A percentile compares a stretch with the other conserved stretches of the same genome.
phyloP scores from a whole-genome alignment of 2,797 vertebrate genomes.

The Pipistrellus pipistrellus region DNA sequence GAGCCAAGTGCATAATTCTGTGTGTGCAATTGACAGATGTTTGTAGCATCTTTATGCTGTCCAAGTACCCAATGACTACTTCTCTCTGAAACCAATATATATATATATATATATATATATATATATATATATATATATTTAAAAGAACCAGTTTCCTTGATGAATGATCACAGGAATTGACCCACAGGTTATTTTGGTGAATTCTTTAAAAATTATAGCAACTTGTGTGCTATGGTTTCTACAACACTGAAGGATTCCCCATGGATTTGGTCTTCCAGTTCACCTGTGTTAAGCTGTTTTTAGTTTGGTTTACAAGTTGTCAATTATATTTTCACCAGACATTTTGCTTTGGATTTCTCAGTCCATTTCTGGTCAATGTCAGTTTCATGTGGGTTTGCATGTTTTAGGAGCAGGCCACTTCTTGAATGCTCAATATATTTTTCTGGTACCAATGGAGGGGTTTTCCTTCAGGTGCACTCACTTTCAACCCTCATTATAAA shows the following conservation, averaged over 20 bases:
- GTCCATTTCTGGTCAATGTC: slow-evolving; percentile 16
- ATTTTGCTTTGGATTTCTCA: not conserved
- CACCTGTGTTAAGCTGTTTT: not conserved
- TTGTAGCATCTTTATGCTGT: not conserved
- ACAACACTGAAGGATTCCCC: not conserved
- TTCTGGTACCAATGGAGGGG: not conserved
- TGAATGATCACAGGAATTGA: slow-evolving; percentile 55
- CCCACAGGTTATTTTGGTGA: slow-evolving; percentile 54
- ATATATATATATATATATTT: no score
- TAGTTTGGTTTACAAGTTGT: not conserved
- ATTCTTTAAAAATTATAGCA: slow-evolving; percentile 39
- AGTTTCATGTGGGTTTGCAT: not conserved
- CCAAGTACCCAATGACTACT: not conserved
- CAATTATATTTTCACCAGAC: not conserved
- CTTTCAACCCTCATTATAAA: slow-evolving; percentile 63
- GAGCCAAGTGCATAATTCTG: not conserved
- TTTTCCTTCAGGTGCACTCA: slow-evolving; percentile 50
- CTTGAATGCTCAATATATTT: not conserved
- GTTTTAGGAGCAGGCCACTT: not conserved
- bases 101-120: no score
- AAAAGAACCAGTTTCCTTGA: slow-evolving; percentile 45
- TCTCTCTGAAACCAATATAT: no score
- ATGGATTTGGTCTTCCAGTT: not conserved
- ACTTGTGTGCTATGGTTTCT: not conserved
- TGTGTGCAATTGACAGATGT: not conserved